phyloP scores from a whole-genome alignment of 2,113 vertebrate genomes.

The Fregata magnificens region DNA sequence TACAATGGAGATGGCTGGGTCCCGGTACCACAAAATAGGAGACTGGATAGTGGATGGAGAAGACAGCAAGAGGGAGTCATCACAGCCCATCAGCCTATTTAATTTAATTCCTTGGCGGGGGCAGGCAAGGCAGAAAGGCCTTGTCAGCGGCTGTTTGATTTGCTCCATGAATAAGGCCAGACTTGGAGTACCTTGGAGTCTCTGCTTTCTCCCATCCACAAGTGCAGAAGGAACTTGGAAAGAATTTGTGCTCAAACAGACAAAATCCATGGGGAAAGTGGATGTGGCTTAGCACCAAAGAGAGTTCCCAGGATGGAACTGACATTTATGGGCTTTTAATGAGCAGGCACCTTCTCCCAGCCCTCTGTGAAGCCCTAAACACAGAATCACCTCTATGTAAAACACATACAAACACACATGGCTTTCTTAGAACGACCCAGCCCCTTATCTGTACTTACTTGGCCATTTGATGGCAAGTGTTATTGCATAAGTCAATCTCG shows the following conservation, averaged over 20 bases:
- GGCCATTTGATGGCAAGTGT: conserved; percentile 82
- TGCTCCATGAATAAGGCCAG: not conserved
- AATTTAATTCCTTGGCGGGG: not conserved
- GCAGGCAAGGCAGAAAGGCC: not conserved
- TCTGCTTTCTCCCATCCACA: not conserved
- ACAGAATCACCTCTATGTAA: not conserved
- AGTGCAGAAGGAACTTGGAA: not conserved
- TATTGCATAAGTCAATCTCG: conserved; percentile 79
- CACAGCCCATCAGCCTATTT: not conserved
- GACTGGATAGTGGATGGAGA: not conserved
- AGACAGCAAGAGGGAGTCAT: not conserved
- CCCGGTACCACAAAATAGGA: accelerated
- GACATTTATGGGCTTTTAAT: not conserved
- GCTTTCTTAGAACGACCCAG: not conserved
- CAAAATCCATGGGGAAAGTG: not conserved
- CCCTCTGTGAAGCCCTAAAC: not conserved
- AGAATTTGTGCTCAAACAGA: not conserved
- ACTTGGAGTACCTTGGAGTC: not conserved
- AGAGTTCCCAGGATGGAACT: not conserved
- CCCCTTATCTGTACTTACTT: conserved; percentile 79
- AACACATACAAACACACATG: not conserved
- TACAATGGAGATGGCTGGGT: not conserved
- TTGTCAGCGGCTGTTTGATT: not conserved
- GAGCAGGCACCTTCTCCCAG: not conserved
- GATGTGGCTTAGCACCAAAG: not conserved